Evolutionary conservation across 2,888 invertebrate genomes (phyloP).

Genomic region (Leptarthrus brevirostris): DNA sequence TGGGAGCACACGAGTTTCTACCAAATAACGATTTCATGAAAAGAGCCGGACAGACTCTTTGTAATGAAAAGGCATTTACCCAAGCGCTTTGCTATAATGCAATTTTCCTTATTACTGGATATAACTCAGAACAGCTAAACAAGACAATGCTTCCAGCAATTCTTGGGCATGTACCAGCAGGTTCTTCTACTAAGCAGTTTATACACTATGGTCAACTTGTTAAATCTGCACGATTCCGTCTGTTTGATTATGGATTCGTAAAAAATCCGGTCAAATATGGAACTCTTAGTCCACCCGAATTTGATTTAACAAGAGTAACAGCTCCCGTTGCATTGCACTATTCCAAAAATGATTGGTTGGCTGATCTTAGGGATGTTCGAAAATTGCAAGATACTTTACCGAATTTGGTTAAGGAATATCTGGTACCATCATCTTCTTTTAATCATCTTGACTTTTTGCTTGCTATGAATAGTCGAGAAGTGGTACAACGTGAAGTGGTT

Average conservation of each 20-base stretch:
- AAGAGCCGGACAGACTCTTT: conserved; percentile 67
- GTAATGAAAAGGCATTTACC: conserved; percentile 58
- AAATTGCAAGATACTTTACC: conserved; percentile 69
- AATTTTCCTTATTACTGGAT: conserved; percentile 59
- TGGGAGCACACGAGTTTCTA: conserved; percentile 69
- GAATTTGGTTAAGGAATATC: conserved; percentile 70
- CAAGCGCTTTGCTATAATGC: conserved; percentile 52
- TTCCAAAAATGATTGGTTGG: conserved; percentile 74
- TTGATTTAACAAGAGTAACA: conserved; percentile 69
- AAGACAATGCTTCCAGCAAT: conserved; percentile 69
- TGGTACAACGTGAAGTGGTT: conserved; percentile 50
- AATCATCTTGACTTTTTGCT: conserved; percentile 70
- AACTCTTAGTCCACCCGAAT: conserved; percentile 67
- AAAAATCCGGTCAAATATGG: conserved; percentile 64
- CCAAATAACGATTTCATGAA: conserved; percentile 68
- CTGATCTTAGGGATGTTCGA: conserved; percentile 71
- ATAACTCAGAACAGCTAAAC: conserved; percentile 63
- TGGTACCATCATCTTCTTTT: conserved; percentile 70
- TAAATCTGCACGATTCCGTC: conserved; percentile 59
- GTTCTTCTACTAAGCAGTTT: conserved; percentile 70
- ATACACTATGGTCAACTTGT: conserved; percentile 70
- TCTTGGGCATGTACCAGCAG: conserved; percentile 70
- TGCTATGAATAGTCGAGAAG: conserved; percentile 58
- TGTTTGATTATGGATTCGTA: conserved; percentile 61
- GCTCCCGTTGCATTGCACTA: conserved; percentile 72